Conservation (phyloP, 1,140 invertebrate species). For the Meloidogyne chitwoodi region DNA sequence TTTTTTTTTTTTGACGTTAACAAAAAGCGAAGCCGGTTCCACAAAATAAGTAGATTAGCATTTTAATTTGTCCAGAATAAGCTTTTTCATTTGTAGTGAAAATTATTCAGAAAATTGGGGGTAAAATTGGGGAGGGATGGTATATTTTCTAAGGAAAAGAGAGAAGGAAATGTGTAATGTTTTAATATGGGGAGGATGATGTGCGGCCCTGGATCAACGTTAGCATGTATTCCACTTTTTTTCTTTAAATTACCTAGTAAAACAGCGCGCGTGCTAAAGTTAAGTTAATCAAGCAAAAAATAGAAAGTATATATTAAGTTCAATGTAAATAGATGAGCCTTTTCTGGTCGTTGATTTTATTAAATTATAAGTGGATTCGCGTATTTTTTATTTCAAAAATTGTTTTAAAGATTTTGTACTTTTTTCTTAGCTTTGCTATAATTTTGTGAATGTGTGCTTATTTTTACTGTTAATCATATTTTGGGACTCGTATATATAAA, state of each 20-base stretch:
- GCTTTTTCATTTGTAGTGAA: neutral
- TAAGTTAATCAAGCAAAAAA: neutral
- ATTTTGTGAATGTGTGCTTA: neutral
- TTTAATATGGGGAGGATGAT: neutral
- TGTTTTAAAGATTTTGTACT: too few relatives aligned
- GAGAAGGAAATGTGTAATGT: neutral
- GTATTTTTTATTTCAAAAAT: too few relatives aligned
- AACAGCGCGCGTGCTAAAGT: neutral
- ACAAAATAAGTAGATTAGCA: neutral
- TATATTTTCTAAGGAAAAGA: neutral
- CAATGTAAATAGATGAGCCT: neutral
- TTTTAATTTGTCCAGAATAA: neutral
- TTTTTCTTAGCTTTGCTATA: neutral
- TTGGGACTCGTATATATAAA: neutral
- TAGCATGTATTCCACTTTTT: neutral
- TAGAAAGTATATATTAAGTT: neutral
- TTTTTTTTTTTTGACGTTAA: neutral
- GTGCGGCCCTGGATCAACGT: neutral
- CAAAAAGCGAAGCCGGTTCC: neutral
- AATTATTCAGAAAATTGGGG: neutral
- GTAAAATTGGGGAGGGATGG: neutral
- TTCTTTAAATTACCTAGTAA: neutral
- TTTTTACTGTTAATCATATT: neutral
- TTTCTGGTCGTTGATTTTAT: neutral
- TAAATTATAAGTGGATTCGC: too few relatives aligned